Evolutionary conservation across 1,140 invertebrate genomes (phyloP), one percentile per base, ranked within the genome.

Genomic region (Eurosta solidaginis): DNA sequence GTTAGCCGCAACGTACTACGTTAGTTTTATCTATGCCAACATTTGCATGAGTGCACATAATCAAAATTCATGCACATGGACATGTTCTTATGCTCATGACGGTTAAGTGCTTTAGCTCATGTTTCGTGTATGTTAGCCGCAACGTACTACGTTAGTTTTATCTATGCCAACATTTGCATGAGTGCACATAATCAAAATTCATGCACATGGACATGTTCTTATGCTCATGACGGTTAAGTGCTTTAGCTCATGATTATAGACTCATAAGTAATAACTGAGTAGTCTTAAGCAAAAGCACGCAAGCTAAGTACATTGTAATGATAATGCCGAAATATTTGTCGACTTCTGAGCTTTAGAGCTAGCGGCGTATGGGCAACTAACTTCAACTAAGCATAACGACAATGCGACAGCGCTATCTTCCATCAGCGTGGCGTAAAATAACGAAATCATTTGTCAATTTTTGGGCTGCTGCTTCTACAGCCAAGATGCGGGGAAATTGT

Each of bases 391-490:
- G 17, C n/a, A 36, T 33, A n/a, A 12, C 27, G 40, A 68, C 59
- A 68, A 68, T 68, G 59, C 17, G 59, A 40, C 33, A 33, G 17
- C 14, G 12, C 14, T 68, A 68, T 68, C 59, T 68, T 29, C 59
- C 59, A 68, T 68, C 59, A 40, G n/a, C 20, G 59, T n/a, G 33
- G n/a, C 59, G 59, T 68, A 68, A 68, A 40, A 20, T 68, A 68
- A 68, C 33, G 59, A 17, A 68, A 68, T 68, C 59, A 68, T 68
- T 68, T 68, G 59, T 68, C 59, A 68, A 68, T 68, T n/a, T n/a
- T 68, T 40, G 59, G n/a, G 33, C 14, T 68, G n/a, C 33, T 40
- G 59, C 59, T 7, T 17, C 59, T 68, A n/a, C n/a, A n/a, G n/a
- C n/a, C n/a, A n/a, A n/a, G 59, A 36, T 40, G 59, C 33, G 59